phyloP scores from a whole-genome alignment of 2,888 invertebrate genomes.

The Thymelicus lineola region DNA sequence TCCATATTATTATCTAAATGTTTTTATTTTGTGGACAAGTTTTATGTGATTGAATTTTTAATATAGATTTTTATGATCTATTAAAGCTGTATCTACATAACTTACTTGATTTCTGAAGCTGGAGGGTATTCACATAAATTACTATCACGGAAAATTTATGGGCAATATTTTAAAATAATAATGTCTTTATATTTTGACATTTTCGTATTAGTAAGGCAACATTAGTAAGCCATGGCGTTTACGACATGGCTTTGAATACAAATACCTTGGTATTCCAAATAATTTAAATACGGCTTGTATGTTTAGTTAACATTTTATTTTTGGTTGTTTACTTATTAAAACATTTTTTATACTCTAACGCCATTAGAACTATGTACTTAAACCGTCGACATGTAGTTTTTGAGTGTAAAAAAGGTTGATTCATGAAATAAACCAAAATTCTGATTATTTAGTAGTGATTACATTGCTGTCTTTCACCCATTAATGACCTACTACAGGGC shows the following conservation, averaged over 20 bases:
- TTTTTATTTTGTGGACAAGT: background rate
- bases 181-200: slow-evolving; percentile 8
- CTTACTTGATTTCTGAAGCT: background rate
- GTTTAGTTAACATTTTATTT: background rate
- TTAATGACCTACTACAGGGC: no score
- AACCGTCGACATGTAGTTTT: no score
- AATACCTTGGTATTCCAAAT: no score
- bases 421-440: no score
- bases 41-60: slow-evolving; percentile 3
- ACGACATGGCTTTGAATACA: background rate
- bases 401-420: no score
- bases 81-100: slow-evolving; percentile 4
- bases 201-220: background rate
- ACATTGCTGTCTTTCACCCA: no score
- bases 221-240: background rate
- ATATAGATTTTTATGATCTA: slow-evolving; percentile 8
- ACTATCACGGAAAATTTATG: slow-evolving; percentile 3
- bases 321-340: no score
- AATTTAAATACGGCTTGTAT: background rate
- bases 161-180: background rate
- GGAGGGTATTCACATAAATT: slow-evolving; percentile 4
- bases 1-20: background rate
- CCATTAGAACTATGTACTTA: no score
- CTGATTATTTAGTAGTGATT: no score
- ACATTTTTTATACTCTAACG: no score